phyloP scores from a whole-genome alignment of 2,888 invertebrate genomes.

The Dryococelus australis region DNA sequence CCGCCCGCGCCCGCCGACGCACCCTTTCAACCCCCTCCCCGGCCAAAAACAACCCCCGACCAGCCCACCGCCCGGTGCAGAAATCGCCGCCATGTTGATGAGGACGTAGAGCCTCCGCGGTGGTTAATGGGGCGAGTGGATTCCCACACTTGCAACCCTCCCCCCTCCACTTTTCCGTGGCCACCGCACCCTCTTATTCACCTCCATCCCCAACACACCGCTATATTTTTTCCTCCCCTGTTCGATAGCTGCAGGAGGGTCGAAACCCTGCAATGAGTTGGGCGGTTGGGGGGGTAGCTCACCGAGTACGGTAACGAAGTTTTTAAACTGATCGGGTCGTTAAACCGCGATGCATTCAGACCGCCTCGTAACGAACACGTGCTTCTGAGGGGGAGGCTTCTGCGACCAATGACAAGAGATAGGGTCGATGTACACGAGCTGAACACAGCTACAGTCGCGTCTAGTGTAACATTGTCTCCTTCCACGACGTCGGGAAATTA shows the following conservation, averaged over 20 bases:
- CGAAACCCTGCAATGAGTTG: neutral
- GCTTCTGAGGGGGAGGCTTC: too few relatives aligned
- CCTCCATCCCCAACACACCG: neutral
- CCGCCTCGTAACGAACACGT: too few relatives aligned
- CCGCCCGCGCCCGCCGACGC: too few relatives aligned
- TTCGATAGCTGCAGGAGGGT: neutral
- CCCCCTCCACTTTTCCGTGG: neutral
- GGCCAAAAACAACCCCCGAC: neutral
- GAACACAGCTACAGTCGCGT: too few relatives aligned
- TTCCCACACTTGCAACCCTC: neutral
- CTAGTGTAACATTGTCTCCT: too few relatives aligned
- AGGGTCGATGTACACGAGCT: too few relatives aligned
- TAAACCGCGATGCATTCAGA: neutral
- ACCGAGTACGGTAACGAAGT: neutral
- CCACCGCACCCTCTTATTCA: neutral
- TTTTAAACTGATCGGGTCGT: conserved; percentile 16
- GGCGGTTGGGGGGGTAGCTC: neutral
- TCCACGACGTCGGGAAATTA: too few relatives aligned
- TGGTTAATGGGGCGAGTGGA: conserved; percentile 4
- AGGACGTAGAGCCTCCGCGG: neutral
- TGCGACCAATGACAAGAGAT: too few relatives aligned
- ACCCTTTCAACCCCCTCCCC: neutral
- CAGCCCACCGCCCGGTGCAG: neutral
- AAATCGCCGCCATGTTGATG: conserved; percentile 16
- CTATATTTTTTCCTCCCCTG: too few relatives aligned